Evolutionary conservation across 2,888 invertebrate species (phyloP), one percentile per base, ranked within the genome.

Genomic region (Drymonia ruficornis): DNA sequence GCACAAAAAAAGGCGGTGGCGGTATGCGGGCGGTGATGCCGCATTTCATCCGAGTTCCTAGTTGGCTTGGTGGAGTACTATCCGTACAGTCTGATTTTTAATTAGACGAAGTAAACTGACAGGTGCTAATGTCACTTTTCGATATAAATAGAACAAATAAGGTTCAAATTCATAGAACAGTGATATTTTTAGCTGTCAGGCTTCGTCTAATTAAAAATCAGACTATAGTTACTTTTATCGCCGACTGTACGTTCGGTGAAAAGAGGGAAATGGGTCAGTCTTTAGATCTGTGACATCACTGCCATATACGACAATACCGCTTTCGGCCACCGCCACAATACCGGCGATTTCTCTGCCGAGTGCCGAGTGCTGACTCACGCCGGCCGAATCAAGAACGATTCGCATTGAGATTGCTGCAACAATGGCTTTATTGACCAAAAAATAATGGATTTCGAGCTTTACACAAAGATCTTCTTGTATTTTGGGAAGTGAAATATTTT

Each of bases 301-400:
- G 48, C 23, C 16, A 31, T 52, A 49, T 52, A 50, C 29, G 23
- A 40, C 13, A 42, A 52, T 50, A 23, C 34, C 46, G 52, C 50
- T 62, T 61, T 62, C 34, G 51, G 38, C 57, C 48, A 53, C 61
- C 46, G 50, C 42, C 1, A 67, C 55, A 52, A 49, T 52, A 50
- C 49, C 34, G 49, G 13, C 54, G 66, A 63, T 69, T 71, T 71
- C 69, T 57, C 72, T 56, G 56, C n/a, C n/a, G n/a, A n/a, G n/a
- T n/a, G n/a, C n/a, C n/a, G n/a, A n/a, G n/a, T n/a, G n/a, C 47
- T 72, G 69, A 69, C 47, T 71, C 72, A 69, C 50, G 8, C 29
- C 46, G 19, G 8, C 29, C 46, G 19, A 57, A 58, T 18, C 68
- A 63, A 68, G 63, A 48, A 13, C 36, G 31, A 40, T 61, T 56